Evolutionary conservation across 2,113 vertebrate species (phyloP), one percentile per base, ranked within the genome.

Genomic region (Ptyas mucosa): DNA sequence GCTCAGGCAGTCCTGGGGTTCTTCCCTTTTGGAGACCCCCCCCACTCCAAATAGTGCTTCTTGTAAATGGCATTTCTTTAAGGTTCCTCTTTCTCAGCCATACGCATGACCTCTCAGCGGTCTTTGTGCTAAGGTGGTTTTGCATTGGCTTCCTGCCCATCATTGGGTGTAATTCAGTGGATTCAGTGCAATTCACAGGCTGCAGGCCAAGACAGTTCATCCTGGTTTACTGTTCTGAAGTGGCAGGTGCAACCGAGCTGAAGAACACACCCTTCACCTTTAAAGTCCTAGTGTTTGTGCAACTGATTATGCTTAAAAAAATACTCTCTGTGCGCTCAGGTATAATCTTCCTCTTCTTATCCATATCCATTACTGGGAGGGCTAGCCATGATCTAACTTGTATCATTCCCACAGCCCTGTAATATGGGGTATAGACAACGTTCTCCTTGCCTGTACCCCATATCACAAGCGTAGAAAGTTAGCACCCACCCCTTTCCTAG

Each of bases 331-430:
- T 53, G 29, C n/a, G 14, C 49, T 52, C 21, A 49, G 2, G 24
- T 26, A 51, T 86, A 69, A 43, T 86, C 23, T n/a, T 86, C 85
- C 24, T 24, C 43, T 86, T 43, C 8, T 12, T 86, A 86, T 20
- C 26, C n/a, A 1, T n/a, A 34, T 0, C 0, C 58, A 57, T 51
- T 14, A 1, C 39, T 1, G 0, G 51, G 26, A 54, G 20, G 64
- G 89, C 34, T 61, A 91, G 81, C 93, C 43, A 43, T 0, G 0
- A 23, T 46, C 58, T 53, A 29, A 54, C 21, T 51, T 29, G 75
- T 3, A 18, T 52, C 75, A 21, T 85, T 91, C 54, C 75, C 15
- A 46, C 24, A 85, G 29, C 14, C 12, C 10, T 64, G 46, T 49
- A 91, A 87, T 87, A 61, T 0, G n/a, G 3, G 6, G 3, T 92